Evolutionary conservation across 1,140 invertebrate genomes (phyloP), one percentile per base, ranked within the genome.

Genomic region (Drosophila ambigua): DNA sequence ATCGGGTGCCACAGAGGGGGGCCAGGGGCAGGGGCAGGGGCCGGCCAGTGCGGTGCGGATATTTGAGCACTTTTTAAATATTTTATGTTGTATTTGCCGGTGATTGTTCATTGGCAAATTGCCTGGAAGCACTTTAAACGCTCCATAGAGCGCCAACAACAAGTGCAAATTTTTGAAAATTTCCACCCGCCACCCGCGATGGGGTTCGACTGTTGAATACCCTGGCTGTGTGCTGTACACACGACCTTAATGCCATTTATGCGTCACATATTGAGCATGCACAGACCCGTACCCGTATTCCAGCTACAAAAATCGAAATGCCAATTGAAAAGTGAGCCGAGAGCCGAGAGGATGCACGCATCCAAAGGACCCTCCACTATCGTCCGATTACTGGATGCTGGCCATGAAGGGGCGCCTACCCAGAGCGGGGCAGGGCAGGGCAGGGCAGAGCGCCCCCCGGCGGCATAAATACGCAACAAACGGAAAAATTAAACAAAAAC

Each of bases 101-200:
- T 74, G 84, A 88, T 88, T 88, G 83, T 88, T 88, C 78, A 88
- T 88, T 79, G 84, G 59, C 83, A 88, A 88, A 88, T 88, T 88
- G 83, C 83, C 83, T 88, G 83, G 83, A 88, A 88, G 83, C 83
- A 81, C 72, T 88, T 83, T 63, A 74, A 89, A 79, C 83, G 83
- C 84, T 79, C 67, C 79, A 88, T 79, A 67, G 83, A 88, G 63
- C 82, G 57, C 49, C 72, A 72, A 73, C 67, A 82, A 79, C 63
- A 75, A 71, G 51, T 48, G 49, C 64, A 71, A 69, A 52, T 69
- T 71, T 69, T 55, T 20, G 31, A 58, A 62, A 50, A 57, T 28
- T 52, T 26, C 4, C 20, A 39, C 6, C 4, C 11, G 20, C 8
- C 1, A 20, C 0, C n/a, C 2, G 0, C 9, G 0, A 2, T 4